A percentile compares a stretch with the other conserved stretches of the same genome.
These are phyloP conservation scores for Drosophila truncata DNA, from an alignment of 1,140 invertebrate genomes.

Conservation along the genomic window DNA sequence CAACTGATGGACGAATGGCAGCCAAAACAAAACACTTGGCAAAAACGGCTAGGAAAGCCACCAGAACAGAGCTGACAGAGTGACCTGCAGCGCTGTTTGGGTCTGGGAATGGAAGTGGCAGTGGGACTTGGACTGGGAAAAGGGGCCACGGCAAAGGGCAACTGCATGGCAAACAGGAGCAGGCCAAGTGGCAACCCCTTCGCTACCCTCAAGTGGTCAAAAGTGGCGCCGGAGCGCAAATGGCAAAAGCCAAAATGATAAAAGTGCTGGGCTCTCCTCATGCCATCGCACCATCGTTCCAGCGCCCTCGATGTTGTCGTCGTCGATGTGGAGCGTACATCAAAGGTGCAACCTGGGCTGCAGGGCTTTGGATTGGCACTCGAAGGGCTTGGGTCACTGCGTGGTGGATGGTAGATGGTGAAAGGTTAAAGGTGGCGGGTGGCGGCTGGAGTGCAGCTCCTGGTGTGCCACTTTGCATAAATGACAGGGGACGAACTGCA, in stretches of 20 bases:
- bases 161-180: slow-evolving; percentile 29
- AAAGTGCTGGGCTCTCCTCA: slow-evolving; percentile 58
- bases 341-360: slow-evolving; percentile 73
- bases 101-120: not conserved
- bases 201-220: slow-evolving; percentile 69
- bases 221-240: slow-evolving; percentile 72
- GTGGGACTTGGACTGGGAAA: not conserved
- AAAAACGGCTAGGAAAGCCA: slow-evolving; percentile 37
- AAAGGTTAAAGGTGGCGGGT: not conserved
- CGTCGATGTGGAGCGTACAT: slow-evolving; percentile 66
- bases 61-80: slow-evolving; percentile 67
- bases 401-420: slow-evolving; percentile 1
- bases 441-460: slow-evolving; percentile 14
- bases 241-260: slow-evolving; percentile 81
- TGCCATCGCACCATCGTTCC: slow-evolving; percentile 8
- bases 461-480: slow-evolving; percentile 79
- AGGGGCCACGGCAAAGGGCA: not conserved
- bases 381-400: slow-evolving; percentile 19
- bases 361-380: slow-evolving; percentile 53
- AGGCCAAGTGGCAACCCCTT: slow-evolving; percentile 75
- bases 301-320: slow-evolving; percentile 45
- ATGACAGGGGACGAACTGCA: slow-evolving; percentile 46
- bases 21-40: slow-evolving; percentile 72
- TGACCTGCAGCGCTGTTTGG: slow-evolving; percentile 61
- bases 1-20: slow-evolving; percentile 31